phyloP scores from a whole-genome alignment of 2,888 invertebrate genomes.

The Unio delphinus region DNA sequence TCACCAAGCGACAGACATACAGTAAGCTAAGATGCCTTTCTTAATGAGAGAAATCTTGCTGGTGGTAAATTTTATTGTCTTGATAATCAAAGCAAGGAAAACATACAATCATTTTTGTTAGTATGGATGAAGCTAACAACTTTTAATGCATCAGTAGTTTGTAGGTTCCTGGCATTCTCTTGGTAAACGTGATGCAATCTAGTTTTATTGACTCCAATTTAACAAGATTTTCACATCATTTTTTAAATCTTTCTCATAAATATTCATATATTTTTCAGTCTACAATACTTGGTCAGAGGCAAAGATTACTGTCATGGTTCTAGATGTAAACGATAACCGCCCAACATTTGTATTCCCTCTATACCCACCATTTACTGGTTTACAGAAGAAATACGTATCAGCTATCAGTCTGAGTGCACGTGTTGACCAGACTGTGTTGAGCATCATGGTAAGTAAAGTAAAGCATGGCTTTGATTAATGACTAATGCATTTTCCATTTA shows the following conservation, averaged over 20 bases:
- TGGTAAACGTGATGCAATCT: neutral
- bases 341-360: slow-evolving; percentile 86
- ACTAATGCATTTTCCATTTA: neutral
- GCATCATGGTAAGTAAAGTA: slow-evolving; percentile 78
- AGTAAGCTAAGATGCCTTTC: slow-evolving; percentile 5
- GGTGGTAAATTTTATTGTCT: too few species aligned
- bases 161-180: too few species aligned
- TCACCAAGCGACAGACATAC: slow-evolving; percentile 19
- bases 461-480: neutral
- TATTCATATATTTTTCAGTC: slow-evolving; percentile 34
- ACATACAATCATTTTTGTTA: too few species aligned
- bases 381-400: slow-evolving; percentile 78
- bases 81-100: too few species aligned
- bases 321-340: slow-evolving; percentile 91
- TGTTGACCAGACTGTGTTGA: slow-evolving; percentile 83
- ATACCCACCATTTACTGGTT: slow-evolving; percentile 53
- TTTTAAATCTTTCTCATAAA: slow-evolving; percentile 8
- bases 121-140: too few species aligned
- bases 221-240: slow-evolving; percentile 77
- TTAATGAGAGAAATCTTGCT: neutral
- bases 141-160: too few species aligned
- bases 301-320: slow-evolving; percentile 83
- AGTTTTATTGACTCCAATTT: slow-evolving; percentile 77
- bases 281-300: slow-evolving; percentile 46
- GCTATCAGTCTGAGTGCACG: slow-evolving; percentile 82